A percentile compares a stretch with the other conserved stretches of the same genome.
phyloP scores from a whole-genome alignment of 2,888 invertebrate genomes.

The Andricus quercusramuli region DNA sequence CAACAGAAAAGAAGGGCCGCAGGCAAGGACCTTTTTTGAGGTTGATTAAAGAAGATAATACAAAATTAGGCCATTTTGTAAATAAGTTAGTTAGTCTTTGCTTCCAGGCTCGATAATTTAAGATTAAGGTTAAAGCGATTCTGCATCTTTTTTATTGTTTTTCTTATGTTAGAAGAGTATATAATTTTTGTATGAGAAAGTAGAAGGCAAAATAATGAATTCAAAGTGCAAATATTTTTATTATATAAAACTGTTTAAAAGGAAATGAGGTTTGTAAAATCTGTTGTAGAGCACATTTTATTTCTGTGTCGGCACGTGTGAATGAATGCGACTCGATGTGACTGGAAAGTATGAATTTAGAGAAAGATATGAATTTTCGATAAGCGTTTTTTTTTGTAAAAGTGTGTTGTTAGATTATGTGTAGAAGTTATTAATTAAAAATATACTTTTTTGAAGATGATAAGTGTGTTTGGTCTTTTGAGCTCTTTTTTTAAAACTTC shows the following conservation, averaged over 20 bases:
- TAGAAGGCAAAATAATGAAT: background rate
- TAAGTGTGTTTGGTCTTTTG: background rate
- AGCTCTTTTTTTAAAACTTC: background rate
- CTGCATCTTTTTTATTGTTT: background rate
- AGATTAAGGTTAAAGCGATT: background rate
- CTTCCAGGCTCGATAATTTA: background rate
- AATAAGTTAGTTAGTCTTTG: background rate
- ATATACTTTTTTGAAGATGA: conserved; percentile 4
- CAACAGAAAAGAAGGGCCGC: conserved; percentile 64
- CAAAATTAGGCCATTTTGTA: background rate
- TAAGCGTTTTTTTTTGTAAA: background rate
- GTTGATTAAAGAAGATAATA: background rate
- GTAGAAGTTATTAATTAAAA: conserved; percentile 11
- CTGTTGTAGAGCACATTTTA: background rate
- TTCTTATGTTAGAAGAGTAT: background rate
- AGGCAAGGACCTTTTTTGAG: background rate
- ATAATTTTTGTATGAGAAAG: background rate
- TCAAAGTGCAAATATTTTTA: background rate
- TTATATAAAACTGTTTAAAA: background rate
- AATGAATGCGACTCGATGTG: conserved; percentile 7
- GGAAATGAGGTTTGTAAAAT: background rate
- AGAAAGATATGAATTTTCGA: background rate
- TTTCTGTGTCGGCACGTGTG: conserved; percentile 11
- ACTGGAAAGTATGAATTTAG: background rate
- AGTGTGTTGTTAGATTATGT: background rate